A percentile compares a stretch with the other conserved stretches of the same genome.
These are phyloP conservation scores for Eudasyphora cyanicolor DNA, from an alignment of 2,888 invertebrate species.

Conservation along the genomic window DNA sequence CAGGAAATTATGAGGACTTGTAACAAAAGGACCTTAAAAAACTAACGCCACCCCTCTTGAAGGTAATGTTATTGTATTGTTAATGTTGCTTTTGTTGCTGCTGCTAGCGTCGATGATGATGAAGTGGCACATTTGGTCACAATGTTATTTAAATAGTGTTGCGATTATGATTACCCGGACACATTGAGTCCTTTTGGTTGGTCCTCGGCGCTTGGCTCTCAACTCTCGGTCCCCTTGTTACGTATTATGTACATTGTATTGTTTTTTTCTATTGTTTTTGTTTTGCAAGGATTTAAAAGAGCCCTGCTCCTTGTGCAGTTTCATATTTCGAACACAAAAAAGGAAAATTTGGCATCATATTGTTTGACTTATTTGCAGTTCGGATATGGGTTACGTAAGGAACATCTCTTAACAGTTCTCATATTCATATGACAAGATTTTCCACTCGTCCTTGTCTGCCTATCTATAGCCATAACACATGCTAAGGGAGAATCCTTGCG, in stretches of 20 bases:
- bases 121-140: conserved; percentile 47
- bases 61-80: conserved; percentile 6
- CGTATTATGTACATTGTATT: background rate
- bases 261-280: background rate
- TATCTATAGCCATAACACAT: background rate
- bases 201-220: no score
- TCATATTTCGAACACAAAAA: background rate
- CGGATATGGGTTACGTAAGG: background rate
- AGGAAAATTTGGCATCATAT: background rate
- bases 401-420: background rate
- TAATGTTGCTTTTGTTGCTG: conserved; percentile 36
- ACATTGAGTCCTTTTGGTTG: background rate
- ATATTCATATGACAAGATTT: conserved; percentile 10
- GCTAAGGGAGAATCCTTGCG: conserved; percentile 33
- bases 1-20: conserved; percentile 5
- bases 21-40: background rate
- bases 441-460: conserved; percentile 8
- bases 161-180: background rate
- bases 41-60: conserved; percentile 50
- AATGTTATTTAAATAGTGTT: conserved; percentile 40
- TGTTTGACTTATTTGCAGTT: background rate
- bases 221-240: background rate
- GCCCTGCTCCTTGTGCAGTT: background rate
- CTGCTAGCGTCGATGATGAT: background rate
- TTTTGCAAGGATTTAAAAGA: no score